phyloP scores from a whole-genome alignment of 2,888 invertebrate genomes.

The Zele albiditarsus region DNA sequence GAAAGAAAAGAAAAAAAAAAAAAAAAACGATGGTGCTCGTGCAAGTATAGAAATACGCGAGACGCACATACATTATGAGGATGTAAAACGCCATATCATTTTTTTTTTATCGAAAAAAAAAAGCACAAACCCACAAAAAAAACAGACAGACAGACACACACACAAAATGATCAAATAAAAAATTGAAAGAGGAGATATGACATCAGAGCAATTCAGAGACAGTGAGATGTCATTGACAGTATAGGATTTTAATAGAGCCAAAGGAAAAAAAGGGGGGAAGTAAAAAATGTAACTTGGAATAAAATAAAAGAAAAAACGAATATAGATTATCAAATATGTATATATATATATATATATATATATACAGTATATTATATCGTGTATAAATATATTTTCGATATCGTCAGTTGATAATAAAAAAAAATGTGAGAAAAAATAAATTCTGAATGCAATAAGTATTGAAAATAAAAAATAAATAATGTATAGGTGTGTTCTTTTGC shows the following conservation, averaged over 20 bases:
- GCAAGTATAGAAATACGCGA: constrained; percentile 38
- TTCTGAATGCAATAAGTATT: background rate
- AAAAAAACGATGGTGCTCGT: constrained; percentile 18
- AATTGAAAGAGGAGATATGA: background rate
- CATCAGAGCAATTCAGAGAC: background rate
- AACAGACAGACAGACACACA: background rate
- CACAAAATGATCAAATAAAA: constrained; percentile 6
- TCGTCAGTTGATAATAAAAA: background rate
- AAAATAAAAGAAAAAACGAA: background rate
- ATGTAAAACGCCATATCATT: constrained; percentile 34
- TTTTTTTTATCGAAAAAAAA: constrained; percentile 25
- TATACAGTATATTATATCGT: background rate
- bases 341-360: background rate
- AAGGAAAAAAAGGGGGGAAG: constrained; percentile 3
- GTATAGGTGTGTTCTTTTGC: constrained; percentile 17
- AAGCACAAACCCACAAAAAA: constrained; percentile 44
- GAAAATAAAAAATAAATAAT: constrained; percentile 32
- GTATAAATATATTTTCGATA: background rate
- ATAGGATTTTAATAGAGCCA: background rate
- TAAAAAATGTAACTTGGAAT: background rate
- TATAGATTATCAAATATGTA: background rate
- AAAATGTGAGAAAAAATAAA: background rate
- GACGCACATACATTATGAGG: constrained; percentile 33
- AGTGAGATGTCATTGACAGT: background rate
- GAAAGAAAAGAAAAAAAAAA: background rate